Conservation (phyloP, 2,797 vertebrate species). For the Microchirus variegatus region DNA sequence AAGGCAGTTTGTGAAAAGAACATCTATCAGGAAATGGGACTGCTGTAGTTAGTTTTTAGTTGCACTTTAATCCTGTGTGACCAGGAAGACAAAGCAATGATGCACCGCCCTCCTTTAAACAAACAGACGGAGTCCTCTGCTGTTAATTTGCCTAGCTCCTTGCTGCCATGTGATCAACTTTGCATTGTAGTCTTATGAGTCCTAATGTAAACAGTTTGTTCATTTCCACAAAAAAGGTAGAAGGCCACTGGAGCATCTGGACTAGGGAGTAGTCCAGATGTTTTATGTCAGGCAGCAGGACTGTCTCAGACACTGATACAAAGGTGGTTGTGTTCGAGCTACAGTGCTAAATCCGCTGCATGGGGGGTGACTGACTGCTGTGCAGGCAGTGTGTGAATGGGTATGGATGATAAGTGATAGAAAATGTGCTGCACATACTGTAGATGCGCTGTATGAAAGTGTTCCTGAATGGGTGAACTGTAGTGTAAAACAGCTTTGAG, state of each 20-base stretch:
- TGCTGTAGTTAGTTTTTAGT: background rate
- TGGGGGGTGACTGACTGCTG: no score
- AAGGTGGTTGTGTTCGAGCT: background rate
- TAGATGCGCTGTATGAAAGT: no score
- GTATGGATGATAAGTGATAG: no score
- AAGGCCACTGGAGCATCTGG: slow-evolving; percentile 11
- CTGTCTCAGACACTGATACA: slow-evolving; percentile 19
- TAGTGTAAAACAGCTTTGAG: no score
- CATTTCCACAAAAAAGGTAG: background rate
- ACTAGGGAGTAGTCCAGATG: slow-evolving; percentile 16
- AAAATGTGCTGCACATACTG: no score
- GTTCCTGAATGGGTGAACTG: no score
- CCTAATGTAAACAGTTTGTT: slow-evolving; percentile 46
- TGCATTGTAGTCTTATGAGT: slow-evolving; percentile 53
- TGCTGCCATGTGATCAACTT: slow-evolving; percentile 53
- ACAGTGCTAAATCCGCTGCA: no score
- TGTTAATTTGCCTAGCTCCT: slow-evolving; percentile 55
- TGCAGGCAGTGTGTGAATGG: no score
- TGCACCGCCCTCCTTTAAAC: slow-evolving; percentile 4
- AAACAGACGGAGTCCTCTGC: slow-evolving; percentile 36
- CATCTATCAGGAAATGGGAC: slow-evolving; percentile 11
- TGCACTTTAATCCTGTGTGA: slow-evolving; percentile 7
- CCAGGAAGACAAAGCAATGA: background rate
- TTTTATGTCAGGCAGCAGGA: slow-evolving; percentile 5
- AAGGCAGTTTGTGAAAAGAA: slow-evolving; percentile 13